These are phyloP conservation scores for Mustela erminea DNA, from an alignment of 2,797 vertebrate species.

Conservation along the genomic window DNA sequence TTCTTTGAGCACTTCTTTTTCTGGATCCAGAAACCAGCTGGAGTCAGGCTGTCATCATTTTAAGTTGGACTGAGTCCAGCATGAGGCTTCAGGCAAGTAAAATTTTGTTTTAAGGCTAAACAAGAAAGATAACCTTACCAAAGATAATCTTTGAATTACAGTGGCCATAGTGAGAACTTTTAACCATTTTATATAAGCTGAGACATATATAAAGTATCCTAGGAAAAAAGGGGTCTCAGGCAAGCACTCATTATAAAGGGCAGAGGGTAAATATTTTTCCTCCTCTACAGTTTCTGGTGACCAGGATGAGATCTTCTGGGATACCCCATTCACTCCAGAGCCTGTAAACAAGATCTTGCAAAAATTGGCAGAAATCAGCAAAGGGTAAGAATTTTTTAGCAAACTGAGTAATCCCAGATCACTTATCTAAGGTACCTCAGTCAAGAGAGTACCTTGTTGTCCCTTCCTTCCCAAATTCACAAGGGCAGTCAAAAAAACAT, in stretches of 20 bases:
- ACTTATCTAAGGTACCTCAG: not conserved
- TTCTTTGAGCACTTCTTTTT: not conserved
- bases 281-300: not conserved
- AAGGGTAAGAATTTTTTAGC: not conserved
- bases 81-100: not conserved
- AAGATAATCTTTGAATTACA: not conserved
- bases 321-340: not conserved
- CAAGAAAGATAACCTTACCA: not conserved
- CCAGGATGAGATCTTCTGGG: not conserved
- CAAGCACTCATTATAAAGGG: not conserved
- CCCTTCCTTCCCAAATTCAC: not conserved
- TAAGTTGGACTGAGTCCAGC: not conserved
- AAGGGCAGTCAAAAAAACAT: not conserved
- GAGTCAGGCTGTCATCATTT: not conserved
- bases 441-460: not conserved
- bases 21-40: not conserved
- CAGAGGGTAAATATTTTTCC: not conserved
- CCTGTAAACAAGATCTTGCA: not conserved
- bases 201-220: not conserved
- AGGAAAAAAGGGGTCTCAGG: not conserved
- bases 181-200: not conserved
- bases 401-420: not conserved
- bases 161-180: not conserved
- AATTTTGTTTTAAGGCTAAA: not conserved
- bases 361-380: not conserved